Conservation (phyloP, 2,113 vertebrate species). For the Piaya cayana region DNA sequence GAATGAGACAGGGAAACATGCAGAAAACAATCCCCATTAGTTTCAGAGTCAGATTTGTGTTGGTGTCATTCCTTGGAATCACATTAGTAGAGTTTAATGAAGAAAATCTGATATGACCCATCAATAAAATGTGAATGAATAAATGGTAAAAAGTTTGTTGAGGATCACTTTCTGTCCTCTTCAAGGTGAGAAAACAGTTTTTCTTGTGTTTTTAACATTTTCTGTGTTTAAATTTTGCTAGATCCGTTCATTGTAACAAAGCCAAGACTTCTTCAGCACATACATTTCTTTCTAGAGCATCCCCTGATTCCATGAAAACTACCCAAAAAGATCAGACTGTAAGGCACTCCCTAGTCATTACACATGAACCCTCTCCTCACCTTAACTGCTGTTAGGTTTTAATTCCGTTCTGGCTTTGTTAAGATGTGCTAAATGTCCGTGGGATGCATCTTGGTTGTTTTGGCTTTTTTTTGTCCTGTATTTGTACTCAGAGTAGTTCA, state of each 20-base stretch:
- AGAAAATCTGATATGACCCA: not conserved
- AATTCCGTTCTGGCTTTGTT: constrained; percentile 38
- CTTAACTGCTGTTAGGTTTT: constrained; percentile 50
- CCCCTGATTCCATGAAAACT: not conserved
- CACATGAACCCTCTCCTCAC: constrained; percentile 14
- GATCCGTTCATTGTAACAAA: not conserved
- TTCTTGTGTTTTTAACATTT: not conserved
- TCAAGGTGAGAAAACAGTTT: not conserved
- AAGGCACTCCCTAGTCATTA: not conserved
- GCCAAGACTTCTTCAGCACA: not conserved
- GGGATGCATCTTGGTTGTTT: constrained; percentile 9
- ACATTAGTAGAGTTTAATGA: not conserved
- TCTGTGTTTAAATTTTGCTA: not conserved
- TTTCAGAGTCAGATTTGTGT: not conserved
- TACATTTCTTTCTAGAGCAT: not conserved
- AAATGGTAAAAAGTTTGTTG: not conserved
- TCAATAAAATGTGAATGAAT: not conserved
- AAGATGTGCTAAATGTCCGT: constrained; percentile 50
- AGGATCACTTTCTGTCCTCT: not conserved
- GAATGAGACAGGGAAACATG: not conserved
- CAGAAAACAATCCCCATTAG: not conserved
- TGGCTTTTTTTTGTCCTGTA: constrained; percentile 10
- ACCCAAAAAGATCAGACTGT: not conserved
- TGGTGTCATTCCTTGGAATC: not conserved
- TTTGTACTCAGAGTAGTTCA: not conserved